These are phyloP conservation scores for Syngnathus scovelli DNA, from an alignment of 2,113 vertebrate species.

Conservation along the genomic window DNA sequence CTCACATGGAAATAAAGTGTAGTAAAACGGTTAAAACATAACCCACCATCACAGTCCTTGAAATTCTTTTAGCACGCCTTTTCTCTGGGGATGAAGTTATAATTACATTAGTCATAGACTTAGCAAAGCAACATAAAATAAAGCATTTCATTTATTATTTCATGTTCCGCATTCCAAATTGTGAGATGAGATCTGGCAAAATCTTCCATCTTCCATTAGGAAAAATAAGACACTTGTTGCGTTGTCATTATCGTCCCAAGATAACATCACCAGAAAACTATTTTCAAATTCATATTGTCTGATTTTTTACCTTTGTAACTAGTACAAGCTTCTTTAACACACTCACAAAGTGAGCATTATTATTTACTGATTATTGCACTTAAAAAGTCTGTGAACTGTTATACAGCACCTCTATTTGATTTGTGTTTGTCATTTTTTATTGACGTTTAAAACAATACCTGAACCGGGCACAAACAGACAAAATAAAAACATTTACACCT, in stretches of 20 bases:
- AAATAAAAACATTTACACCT: too few species aligned
- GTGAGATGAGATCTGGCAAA: background rate
- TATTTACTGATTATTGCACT: too few species aligned
- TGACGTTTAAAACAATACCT: too few species aligned
- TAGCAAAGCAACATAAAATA: background rate
- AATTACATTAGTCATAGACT: background rate
- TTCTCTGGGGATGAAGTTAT: background rate
- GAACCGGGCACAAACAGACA: too few species aligned
- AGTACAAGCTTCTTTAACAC: background rate
- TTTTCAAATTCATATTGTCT: background rate
- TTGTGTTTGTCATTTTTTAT: too few species aligned
- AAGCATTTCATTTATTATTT: background rate
- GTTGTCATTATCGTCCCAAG: background rate
- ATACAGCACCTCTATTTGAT: too few species aligned
- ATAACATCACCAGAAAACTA: background rate
- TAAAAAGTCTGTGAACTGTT: too few species aligned
- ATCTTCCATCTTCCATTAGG: background rate
- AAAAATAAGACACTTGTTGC: background rate
- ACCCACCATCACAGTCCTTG: background rate
- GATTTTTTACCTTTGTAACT: background rate
- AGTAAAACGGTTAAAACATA: background rate
- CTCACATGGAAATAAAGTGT: slow-evolving; percentile 2
- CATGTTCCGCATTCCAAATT: background rate
- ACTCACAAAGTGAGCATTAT: too few species aligned
- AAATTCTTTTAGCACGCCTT: slow-evolving; percentile 1